Evolutionary conservation across 2,797 vertebrate species (phyloP).

Genomic region (Sylvilagus floridanus): DNA sequence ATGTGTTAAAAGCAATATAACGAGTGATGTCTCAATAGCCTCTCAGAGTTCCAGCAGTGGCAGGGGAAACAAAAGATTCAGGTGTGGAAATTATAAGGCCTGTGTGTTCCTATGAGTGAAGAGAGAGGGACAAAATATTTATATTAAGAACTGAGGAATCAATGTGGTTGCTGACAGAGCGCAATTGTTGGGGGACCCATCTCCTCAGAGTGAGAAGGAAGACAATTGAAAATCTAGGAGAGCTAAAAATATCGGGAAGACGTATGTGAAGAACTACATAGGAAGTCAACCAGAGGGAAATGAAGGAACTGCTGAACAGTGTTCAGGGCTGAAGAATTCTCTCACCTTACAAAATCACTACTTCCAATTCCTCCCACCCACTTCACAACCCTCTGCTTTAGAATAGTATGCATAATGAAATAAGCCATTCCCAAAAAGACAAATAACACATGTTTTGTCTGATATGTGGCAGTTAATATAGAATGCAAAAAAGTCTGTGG

Average conservation of each 20-base stretch:
- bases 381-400: background rate
- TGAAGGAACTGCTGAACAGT: background rate
- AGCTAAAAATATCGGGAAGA: background rate
- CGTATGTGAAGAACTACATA: background rate
- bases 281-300: background rate
- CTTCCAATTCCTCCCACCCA: background rate
- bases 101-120: background rate
- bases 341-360: background rate
- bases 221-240: background rate
- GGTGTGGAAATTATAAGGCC: background rate
- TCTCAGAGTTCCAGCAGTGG: background rate
- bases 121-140: background rate
- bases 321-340: background rate
- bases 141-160: background rate
- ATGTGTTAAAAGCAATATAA: constrained; percentile 18
- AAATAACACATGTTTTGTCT: no score
- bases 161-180: background rate
- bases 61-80: background rate
- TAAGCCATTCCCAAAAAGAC: no score
- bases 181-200: background rate
- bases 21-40: background rate
- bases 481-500: no score
- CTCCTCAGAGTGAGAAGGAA: background rate
- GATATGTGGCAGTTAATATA: no score
- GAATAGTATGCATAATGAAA: no score